Conservation (phyloP, 1,140 invertebrate species). For the Pissodes strobi region DNA sequence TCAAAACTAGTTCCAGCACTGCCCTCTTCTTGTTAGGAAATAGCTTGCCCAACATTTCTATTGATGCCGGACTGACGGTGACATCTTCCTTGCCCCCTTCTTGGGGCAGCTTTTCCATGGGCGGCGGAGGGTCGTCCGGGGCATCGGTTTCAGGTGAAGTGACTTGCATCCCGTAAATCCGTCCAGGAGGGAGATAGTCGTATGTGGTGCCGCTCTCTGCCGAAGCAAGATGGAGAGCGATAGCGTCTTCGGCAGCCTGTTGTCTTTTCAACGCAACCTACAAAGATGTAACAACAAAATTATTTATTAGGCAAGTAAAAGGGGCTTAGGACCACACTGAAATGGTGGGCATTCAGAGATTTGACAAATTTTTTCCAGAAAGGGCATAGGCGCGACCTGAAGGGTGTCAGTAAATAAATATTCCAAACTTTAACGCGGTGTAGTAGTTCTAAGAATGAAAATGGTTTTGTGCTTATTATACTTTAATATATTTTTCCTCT, state of each 20-base stretch:
- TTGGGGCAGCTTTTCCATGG: constrained; percentile 15
- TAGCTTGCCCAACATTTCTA: constrained; percentile 83
- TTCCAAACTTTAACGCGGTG: too few species aligned
- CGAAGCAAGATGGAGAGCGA: constrained; percentile 89
- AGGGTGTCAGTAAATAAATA: too few species aligned
- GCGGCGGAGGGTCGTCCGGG: constrained; percentile 14
- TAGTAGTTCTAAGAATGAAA: too few species aligned
- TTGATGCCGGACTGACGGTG: constrained; percentile 63
- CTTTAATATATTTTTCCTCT: too few species aligned
- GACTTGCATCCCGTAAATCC: constrained; percentile 85
- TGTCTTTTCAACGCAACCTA: constrained; percentile 96
- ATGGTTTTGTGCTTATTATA: too few species aligned
- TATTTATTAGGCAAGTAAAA: too few species aligned
- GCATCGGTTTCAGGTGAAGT: constrained; percentile 60
- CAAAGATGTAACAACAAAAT: too few species aligned
- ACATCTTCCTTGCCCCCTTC: constrained; percentile 40
- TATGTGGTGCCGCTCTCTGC: constrained; percentile 83
- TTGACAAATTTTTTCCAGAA: too few species aligned
- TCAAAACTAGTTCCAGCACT: constrained; percentile 75
- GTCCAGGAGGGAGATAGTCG: constrained; percentile 84
- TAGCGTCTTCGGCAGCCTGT: constrained; percentile 96
- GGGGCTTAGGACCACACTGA: too few species aligned
- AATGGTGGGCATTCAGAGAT: too few species aligned
- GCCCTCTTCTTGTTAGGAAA: constrained; percentile 87
- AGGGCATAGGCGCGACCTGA: too few species aligned